These are phyloP conservation scores for Morpho achilles DNA, from an alignment of 2,888 invertebrate genomes.

Conservation along the genomic window DNA sequence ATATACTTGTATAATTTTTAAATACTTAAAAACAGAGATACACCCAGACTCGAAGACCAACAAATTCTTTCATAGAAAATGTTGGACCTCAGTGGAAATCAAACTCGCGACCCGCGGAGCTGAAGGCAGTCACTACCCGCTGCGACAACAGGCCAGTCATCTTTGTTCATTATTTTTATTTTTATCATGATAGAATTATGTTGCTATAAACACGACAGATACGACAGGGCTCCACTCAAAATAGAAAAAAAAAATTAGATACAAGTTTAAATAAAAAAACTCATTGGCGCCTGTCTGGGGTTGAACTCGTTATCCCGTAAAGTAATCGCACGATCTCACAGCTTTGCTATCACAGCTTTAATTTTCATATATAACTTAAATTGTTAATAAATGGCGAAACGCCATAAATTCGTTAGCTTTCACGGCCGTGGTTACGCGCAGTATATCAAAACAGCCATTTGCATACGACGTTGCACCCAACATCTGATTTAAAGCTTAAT, in stretches of 20 bases:
- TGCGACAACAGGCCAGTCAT: background rate
- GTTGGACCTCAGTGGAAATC: too few species aligned
- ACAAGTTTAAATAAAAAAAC: background rate
- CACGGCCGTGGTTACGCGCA: slow-evolving; percentile 28
- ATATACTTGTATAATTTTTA: too few species aligned
- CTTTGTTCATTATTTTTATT: background rate
- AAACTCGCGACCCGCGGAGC: too few species aligned
- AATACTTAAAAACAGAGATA: too few species aligned
- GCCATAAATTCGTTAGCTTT: slow-evolving; percentile 26
- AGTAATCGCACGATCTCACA: too few species aligned
- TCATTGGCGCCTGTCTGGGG: background rate
- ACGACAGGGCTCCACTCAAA: background rate
- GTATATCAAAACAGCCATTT: slow-evolving; percentile 38
- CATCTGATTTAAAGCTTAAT: slow-evolving; percentile 31
- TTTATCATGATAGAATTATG: background rate
- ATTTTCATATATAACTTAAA: background rate
- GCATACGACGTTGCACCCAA: slow-evolving; percentile 36
- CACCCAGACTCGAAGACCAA: too few species aligned
- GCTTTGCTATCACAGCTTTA: background rate
- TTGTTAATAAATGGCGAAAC: slow-evolving; percentile 20
- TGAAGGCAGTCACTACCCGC: too few species aligned
- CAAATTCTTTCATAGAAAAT: too few species aligned
- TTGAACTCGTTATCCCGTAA: background rate
- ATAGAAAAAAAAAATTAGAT: too few species aligned
- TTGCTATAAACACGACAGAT: background rate